These are phyloP conservation scores for Eupsittula cactorum DNA, from an alignment of 2,113 vertebrate genomes.

Conservation along the genomic window DNA sequence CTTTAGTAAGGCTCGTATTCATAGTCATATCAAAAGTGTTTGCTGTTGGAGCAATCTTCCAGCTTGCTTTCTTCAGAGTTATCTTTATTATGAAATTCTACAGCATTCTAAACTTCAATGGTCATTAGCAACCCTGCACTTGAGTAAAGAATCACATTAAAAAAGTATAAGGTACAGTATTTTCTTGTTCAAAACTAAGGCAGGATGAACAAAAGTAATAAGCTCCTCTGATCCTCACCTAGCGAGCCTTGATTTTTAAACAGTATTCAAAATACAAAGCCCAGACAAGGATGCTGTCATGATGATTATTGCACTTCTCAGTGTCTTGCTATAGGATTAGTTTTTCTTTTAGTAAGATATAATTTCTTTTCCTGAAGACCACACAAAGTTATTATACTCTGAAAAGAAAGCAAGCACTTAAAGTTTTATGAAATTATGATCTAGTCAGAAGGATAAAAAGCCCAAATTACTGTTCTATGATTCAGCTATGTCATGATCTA, in stretches of 20 bases:
- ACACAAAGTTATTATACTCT: neutral
- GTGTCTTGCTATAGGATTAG: neutral
- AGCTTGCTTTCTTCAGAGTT: conserved; percentile 49
- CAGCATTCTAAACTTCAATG: conserved; percentile 32
- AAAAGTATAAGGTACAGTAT: conserved; percentile 44
- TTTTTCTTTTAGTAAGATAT: neutral
- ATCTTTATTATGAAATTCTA: conserved; percentile 52
- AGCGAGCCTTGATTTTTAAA: conserved; percentile 39
- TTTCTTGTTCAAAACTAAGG: conserved; percentile 34
- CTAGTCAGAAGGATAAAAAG: conserved; percentile 43
- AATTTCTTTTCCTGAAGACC: conserved; percentile 31
- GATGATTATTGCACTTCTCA: conserved; percentile 34
- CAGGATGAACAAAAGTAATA: conserved; percentile 10
- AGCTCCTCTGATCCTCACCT: conserved; percentile 19
- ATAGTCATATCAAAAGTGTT: conserved; percentile 61
- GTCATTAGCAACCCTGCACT: conserved; percentile 43
- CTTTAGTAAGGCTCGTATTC: conserved; percentile 54
- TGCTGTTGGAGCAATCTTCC: conserved; percentile 9
- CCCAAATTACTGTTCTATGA: neutral
- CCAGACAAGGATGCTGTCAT: neutral
- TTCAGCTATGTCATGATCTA: conserved; percentile 21
- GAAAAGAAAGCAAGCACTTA: conserved; percentile 33
- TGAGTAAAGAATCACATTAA: conserved; percentile 33
- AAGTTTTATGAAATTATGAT: conserved; percentile 36
- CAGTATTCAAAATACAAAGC: conserved; percentile 35